Conservation (phyloP, 2,113 vertebrate genomes). For the Aramus guarauna region DNA sequence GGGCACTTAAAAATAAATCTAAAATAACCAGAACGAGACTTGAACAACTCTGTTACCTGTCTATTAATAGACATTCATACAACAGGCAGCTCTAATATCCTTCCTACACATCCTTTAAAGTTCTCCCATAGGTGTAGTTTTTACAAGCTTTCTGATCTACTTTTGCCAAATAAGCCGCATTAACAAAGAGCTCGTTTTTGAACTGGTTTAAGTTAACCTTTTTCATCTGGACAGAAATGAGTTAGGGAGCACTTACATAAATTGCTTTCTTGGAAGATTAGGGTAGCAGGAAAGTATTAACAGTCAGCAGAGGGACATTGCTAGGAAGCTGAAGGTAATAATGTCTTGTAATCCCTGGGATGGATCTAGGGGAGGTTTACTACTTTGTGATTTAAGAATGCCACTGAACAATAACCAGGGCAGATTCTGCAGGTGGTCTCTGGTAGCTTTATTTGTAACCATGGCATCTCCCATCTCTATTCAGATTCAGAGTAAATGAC, state of each 20-base stretch:
- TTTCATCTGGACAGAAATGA: neutral
- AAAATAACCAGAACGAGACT: neutral
- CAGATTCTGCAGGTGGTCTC: neutral
- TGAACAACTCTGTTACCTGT: neutral
- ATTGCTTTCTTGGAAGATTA: constrained; percentile 12
- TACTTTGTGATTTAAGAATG: neutral
- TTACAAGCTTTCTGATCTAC: neutral
- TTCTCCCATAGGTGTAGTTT: constrained; percentile 2
- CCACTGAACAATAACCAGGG: neutral
- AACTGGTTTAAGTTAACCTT: neutral
- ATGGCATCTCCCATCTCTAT: neutral
- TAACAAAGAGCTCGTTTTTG: neutral
- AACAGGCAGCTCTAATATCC: neutral
- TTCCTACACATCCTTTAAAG: neutral
- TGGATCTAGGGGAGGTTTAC: neutral
- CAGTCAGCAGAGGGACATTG: neutral
- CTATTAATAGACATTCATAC: neutral
- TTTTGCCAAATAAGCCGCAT: neutral
- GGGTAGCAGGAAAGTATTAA: neutral
- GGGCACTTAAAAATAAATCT: neutral
- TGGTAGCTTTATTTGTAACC: neutral
- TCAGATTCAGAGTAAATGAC: neutral
- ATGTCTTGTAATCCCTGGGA: neutral
- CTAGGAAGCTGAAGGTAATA: neutral
- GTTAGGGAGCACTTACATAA: neutral